These are phyloP conservation scores for Protonibea diacanthus DNA, from an alignment of 2,797 vertebrate genomes.

Conservation along the genomic window DNA sequence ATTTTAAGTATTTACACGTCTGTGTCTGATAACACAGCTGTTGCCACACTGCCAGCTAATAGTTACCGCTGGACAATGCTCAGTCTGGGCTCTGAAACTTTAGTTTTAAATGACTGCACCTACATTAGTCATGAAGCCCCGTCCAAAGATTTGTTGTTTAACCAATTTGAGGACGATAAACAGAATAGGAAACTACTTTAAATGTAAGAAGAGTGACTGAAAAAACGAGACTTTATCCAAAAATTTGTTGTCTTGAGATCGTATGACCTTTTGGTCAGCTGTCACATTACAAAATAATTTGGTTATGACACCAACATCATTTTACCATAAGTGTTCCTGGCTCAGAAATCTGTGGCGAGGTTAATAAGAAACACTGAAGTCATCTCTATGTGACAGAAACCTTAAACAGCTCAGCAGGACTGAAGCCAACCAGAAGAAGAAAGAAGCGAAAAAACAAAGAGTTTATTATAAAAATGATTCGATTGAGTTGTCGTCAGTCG, in stretches of 20 bases:
- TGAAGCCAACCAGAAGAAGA: slow-evolving; percentile 15
- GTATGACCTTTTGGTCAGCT: not conserved
- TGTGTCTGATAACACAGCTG: slow-evolving; percentile 51
- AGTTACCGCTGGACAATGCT: slow-evolving; percentile 7
- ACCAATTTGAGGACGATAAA: not conserved
- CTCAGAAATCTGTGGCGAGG: slow-evolving; percentile 24
- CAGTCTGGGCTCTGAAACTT: not conserved
- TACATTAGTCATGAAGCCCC: not conserved
- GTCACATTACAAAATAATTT: slow-evolving; percentile 24
- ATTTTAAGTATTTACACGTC: slow-evolving; percentile 46
- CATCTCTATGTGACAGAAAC: slow-evolving; percentile 20
- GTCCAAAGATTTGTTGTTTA: not conserved
- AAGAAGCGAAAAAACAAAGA: slow-evolving; percentile 21
- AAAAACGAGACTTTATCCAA: not conserved
- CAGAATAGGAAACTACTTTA: not conserved
- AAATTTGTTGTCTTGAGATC: not conserved
- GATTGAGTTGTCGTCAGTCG: not conserved
- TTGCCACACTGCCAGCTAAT: slow-evolving; percentile 13
- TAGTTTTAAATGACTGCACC: not conserved
- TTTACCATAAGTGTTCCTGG: slow-evolving; percentile 28
- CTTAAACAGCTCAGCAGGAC: slow-evolving; percentile 21
- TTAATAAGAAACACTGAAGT: slow-evolving; percentile 27
- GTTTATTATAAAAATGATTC: slow-evolving; percentile 17
- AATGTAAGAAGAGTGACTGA: not conserved
- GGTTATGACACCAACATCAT: slow-evolving; percentile 16